Conservation (phyloP, 2,113 vertebrate species). For the Cinclus cinclus region DNA sequence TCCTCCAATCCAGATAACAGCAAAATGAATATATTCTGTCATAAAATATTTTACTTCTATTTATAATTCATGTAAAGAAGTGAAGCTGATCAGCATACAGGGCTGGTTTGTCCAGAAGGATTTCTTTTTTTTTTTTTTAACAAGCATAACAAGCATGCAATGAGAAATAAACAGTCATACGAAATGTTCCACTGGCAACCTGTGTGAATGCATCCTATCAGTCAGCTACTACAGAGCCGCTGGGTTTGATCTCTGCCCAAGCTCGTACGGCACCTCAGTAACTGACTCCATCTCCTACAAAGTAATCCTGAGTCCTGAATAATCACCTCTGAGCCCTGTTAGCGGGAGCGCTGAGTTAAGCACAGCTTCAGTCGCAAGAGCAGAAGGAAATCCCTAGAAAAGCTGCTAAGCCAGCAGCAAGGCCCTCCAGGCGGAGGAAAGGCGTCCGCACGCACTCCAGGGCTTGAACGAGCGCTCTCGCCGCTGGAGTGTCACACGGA, state of each 20-base stretch:
- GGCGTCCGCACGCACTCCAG: not conserved
- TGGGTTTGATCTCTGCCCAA: not conserved
- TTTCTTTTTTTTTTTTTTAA: not conserved
- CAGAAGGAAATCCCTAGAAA: slow-evolving; percentile 33
- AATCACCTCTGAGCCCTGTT: not conserved
- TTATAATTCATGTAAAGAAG: not conserved
- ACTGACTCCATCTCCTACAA: not conserved
- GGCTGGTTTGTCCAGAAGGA: slow-evolving; percentile 47
- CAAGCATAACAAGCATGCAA: not conserved
- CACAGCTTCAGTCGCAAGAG: not conserved
- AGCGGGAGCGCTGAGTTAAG: not conserved
- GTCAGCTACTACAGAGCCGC: not conserved
- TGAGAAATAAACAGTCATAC: slow-evolving; percentile 20
- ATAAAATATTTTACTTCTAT: not conserved
- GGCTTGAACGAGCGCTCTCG: accelerated
- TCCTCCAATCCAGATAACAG: not conserved
- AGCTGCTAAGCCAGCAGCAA: not conserved
- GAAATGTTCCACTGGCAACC: slow-evolving; percentile 9
- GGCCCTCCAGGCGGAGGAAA: not conserved
- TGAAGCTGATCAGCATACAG: not conserved
- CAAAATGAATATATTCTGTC: not conserved
- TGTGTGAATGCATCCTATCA: not conserved
- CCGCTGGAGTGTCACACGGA: not conserved
- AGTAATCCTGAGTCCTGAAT: not conserved
- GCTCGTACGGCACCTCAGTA: not conserved